Base-by-base conservation (phyloP, 2,797 vertebrate genomes). In the Sphenopsis melanotis region DNA sequence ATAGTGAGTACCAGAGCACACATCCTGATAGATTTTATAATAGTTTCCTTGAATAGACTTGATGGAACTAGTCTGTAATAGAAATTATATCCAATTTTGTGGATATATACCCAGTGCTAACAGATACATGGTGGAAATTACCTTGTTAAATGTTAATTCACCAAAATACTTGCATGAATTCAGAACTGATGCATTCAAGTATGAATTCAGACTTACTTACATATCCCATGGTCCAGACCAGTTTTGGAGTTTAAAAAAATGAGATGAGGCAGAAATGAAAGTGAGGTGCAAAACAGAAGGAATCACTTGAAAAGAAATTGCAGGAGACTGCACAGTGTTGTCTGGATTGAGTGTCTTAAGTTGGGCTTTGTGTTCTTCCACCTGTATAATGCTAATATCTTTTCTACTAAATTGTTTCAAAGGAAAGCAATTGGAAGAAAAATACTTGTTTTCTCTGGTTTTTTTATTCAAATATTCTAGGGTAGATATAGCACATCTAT, bases 401-500 rank as follows among this genome's bases (percentile, higher is more conserved):
- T 66, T 53, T 55, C 46, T 71, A 29, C 16, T 34, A 44, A 75
- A n/a, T 63, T 72, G 56, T 72, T 83, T 83, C 4, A 15, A 69
- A 71, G 41, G 57, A 82, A 88, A 70, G 57, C 80, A 84, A 44
- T 81, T 83, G 29, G 75, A 56, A 75, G 70, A 87, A 59, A 84
- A 71, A 85, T 20, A n/a, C 29, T 24, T 69, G 17, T 87, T 75
- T 36, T 91, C 59, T 49, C 11, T 93, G 32, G 2, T 90, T 89
- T 96, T 95, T 96, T 87, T 39, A 92, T 96, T 94, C 27, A 78
- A 65, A 74, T 96, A 93, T 96, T 97, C 92, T 97, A 99, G 99
- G 99, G 99, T 98, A 98, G 99, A 99, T 96, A 98, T 99, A 96
- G 98, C 99, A 97, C 99, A 99, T 97, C 97, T 99, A 97, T 99